Base-by-base conservation (phyloP, 2,888 invertebrate genomes). In the Tinea semifulvella region DNA sequence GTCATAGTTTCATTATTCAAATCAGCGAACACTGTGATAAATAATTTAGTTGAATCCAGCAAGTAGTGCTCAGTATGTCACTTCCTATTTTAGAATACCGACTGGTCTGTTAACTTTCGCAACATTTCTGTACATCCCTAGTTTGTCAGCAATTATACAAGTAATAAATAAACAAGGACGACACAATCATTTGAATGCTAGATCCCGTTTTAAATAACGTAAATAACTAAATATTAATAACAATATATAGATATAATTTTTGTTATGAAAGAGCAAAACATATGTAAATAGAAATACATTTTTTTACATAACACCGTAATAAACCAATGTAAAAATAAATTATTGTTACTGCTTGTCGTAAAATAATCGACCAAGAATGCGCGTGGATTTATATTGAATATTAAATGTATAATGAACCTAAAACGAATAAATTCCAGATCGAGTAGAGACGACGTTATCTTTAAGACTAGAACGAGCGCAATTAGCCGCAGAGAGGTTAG, bases 401-500 rank as follows among this genome's bases (percentile, higher is more conserved):
- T n/a, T n/a, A n/a, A n/a, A n/a, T n/a, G n/a, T n/a, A n/a, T n/a
- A n/a, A n/a, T n/a, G n/a, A n/a, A n/a, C n/a, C n/a, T n/a, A n/a
- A n/a, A n/a, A n/a, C n/a, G n/a, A 7, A 27, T 10, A 6, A 7
- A 17, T 40, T 67, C 44, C 65, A 80, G 80, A 79, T 61, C 76
- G 74, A 44, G 65, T 79, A 49, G 79, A 79, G 59, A 77, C 73
- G 43, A 70, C 79, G 47, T 55, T 80, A 49, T 70, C 75, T 51
- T 57, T 79, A 54, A 69, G 69, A 64, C 63, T 82, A 55, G 72
- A 80, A 58, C 67, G 82, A 60, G 67, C 69, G 51, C 68, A 80
- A 65, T 60, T 82, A 60, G 77, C 82, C 53, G 82, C 77, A 38
- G 79, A 80, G 51, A 63, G 73, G 50, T 59, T 80, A 49, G 80